Evolutionary conservation across 2,888 invertebrate genomes (phyloP).

Genomic region (Crematogaster levior): DNA sequence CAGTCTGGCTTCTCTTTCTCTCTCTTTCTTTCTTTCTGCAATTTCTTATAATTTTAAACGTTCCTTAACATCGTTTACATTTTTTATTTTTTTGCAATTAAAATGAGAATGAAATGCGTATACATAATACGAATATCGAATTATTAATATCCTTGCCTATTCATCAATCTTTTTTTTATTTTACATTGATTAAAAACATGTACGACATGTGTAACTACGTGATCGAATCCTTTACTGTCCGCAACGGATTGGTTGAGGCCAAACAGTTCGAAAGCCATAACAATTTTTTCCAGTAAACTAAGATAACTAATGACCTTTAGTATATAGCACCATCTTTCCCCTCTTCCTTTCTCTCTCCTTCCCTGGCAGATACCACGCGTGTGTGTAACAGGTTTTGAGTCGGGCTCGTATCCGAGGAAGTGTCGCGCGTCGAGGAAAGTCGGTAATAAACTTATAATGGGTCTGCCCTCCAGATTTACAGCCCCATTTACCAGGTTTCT

Average conservation of each 20-base stretch:
- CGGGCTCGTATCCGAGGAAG: conserved; percentile 69
- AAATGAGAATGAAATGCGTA: background rate
- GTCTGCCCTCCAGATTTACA: conserved; percentile 78
- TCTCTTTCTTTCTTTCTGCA: background rate
- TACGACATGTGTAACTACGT: background rate
- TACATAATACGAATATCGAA: background rate
- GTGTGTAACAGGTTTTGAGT: conserved; percentile 70
- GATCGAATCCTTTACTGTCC: conserved; percentile 1
- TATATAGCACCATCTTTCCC: conserved; percentile 32
- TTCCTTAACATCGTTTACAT: background rate
- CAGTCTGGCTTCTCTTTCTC: background rate
- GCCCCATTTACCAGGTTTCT: conserved; percentile 75
- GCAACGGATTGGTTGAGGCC: background rate
- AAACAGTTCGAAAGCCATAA: conserved; percentile 32
- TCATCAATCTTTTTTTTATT: background rate
- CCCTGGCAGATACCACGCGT: conserved; percentile 42
- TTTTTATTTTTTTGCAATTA: background rate
- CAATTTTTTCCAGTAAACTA: conserved; percentile 60
- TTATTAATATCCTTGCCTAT: background rate
- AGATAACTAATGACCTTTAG: conserved; percentile 63
- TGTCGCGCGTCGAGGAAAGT: conserved; percentile 79
- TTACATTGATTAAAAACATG: background rate
- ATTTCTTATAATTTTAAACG: conserved; percentile 2
- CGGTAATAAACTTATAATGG: conserved; percentile 82
- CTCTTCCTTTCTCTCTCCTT: conserved; percentile 29